Base-by-base conservation (phyloP, 2,113 vertebrate species). In the Eulemur macaco region DNA sequence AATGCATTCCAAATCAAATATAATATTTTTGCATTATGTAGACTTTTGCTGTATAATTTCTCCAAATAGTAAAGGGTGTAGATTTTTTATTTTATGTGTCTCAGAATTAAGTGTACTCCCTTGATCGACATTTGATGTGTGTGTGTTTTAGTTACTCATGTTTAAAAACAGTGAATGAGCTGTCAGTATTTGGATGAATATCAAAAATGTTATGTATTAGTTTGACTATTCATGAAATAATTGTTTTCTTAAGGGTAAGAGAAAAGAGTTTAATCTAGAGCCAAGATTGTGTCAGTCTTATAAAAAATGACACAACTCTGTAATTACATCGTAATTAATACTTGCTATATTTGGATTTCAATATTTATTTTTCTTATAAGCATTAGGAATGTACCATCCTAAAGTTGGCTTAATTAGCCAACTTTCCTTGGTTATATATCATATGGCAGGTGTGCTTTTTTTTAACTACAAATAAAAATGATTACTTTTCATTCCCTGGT, bases 211-310 rank as follows among this genome's bases (percentile, higher is more conserved):
- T 94, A 69, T 63, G n/a, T 82, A 37, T 92, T 81, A 86, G 8
- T 87, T 81, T 94, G 34, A 92, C 37, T 97, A 68, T 76, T 97
- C 56, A 66, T 85, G 64, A 94, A 97, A 89, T 92, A 93, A 94
- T 92, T 78, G 50, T 83, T 97, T 92, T 92, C 54, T 83, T 91
- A 45, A 95, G 87, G 50, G 50, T 69, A 83, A 96, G 13, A 91
- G 37, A 23, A 14, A 91, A 73, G 56, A 64, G 21, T 89, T 96
- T 94, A 88, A 96, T 91, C 66, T 85, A 86, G 56, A 92, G 66
- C 91, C 95, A 96, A 96, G 60, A 92, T 42, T 94, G 6, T 94
- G 85, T 96, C 93, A 92, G 8, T 71, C 18, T 88, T 80, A 7
- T 63, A 74, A 92, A 89, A 74, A 86, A 83, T 80, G 50, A 42